These are phyloP conservation scores for Pandemis heparana DNA, from an alignment of 2,888 invertebrate species.

Conservation along the genomic window DNA sequence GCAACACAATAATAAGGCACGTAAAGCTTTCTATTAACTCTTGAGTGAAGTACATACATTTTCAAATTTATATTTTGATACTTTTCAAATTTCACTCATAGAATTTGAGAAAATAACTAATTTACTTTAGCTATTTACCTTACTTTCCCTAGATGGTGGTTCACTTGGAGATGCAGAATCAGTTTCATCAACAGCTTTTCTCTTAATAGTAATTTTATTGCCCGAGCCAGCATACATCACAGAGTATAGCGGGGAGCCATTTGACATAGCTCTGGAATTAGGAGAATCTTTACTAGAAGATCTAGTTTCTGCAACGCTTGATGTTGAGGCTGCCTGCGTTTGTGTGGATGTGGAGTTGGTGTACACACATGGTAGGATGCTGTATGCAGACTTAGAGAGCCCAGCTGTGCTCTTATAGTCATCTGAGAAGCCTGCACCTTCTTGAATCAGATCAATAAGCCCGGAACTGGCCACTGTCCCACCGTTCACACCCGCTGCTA, in stretches of 20 bases:
- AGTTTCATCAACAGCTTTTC: slow-evolving; percentile 88
- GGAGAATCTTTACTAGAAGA: slow-evolving; percentile 71
- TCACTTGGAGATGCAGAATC: slow-evolving; percentile 74
- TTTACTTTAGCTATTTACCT: slow-evolving; percentile 58
- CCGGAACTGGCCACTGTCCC: slow-evolving; percentile 84
- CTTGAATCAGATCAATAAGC: slow-evolving; percentile 91
- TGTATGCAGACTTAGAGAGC: slow-evolving; percentile 90
- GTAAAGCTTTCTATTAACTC: too few relatives aligned
- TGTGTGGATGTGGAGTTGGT: slow-evolving; percentile 86
- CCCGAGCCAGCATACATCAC: slow-evolving; percentile 93
- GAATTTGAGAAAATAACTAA: neutral
- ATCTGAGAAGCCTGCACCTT: slow-evolving; percentile 92
- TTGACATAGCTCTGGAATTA: slow-evolving; percentile 72
- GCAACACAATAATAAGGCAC: too few relatives aligned
- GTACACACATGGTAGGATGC: slow-evolving; percentile 90
- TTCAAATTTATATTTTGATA: too few relatives aligned
- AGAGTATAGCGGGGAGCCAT: slow-evolving; percentile 87
- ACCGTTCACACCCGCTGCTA: slow-evolving; percentile 81
- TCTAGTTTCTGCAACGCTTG: slow-evolving; percentile 66
- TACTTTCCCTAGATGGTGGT: slow-evolving; percentile 70
- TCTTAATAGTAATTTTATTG: slow-evolving; percentile 93
- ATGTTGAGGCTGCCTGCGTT: slow-evolving; percentile 71
- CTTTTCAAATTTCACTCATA: neutral
- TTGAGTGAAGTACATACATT: too few relatives aligned
- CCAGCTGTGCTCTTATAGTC: slow-evolving; percentile 90